Base-by-base conservation (phyloP, 2,797 vertebrate genomes). In the Dendrocincla fuliginosa region DNA sequence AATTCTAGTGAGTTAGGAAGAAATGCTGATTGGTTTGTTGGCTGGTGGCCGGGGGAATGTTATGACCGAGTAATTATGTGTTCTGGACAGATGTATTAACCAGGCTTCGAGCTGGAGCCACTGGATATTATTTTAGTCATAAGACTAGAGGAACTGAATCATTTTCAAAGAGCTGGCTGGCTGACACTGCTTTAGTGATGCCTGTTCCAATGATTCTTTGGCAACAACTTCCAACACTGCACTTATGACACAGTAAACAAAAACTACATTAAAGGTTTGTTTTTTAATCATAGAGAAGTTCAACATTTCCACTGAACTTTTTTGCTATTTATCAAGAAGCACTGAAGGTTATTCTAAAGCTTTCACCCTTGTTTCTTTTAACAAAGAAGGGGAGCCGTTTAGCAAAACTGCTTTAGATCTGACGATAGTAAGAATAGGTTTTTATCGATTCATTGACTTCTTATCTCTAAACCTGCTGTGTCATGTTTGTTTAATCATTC, bases 11-110 rank as follows among this genome's bases (percentile, higher is more conserved):
- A 98, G 97, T 97, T 98, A 97, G 97, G 95, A 95, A 98, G 96
- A 98, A 97, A 97, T 96, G 97, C 98, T 98, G 98, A 98, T 98
- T 98, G 98, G 98, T 98, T 98, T 98, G 97, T 97, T 98, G 98
- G 98, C 98, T 98, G 97, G 96, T 98, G 98, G 97, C 98, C 97
- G 98, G 98, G 98, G 97, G 97, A 98, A 98, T 98, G 98, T 98
- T 98, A 98, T 98, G 98, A 98, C 98, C 98, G 44, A 98, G 98
- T 99, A 98, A 99, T 98, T 98, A 98, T 97, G 98, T 98, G 98
- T 97, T 98, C 98, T 98, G 98, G 98, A 99, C 98, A 99, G 98
- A 99, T 99, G 98, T 97, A 99, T 99, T 99, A 98, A 98, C 98
- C 98, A 99, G 98, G 98, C 98, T 98, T 98, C 97, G 81, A 92